phyloP scores from a whole-genome alignment of 2,888 invertebrate genomes.

The Dusona sp. region DNA sequence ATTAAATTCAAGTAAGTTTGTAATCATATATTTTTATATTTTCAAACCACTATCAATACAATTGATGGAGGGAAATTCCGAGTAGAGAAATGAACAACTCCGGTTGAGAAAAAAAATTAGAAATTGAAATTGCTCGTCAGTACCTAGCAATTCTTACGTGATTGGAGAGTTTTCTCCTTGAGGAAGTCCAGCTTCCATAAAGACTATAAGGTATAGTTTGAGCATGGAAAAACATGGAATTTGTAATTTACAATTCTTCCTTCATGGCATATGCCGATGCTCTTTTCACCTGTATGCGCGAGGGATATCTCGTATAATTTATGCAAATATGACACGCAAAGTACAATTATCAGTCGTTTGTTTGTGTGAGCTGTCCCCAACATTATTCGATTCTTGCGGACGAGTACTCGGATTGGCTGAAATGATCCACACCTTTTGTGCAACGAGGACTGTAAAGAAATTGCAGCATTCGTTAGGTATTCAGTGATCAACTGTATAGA shows the following conservation, averaged over 20 bases:
- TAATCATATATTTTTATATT: too few species aligned
- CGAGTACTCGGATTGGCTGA: neutral
- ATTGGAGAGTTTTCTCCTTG: neutral
- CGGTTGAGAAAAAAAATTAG: neutral
- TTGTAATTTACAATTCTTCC: constrained; percentile 8
- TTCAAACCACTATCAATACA: too few species aligned
- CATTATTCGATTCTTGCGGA: neutral
- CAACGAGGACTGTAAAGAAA: neutral
- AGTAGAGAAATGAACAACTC: too few species aligned
- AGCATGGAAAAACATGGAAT: neutral
- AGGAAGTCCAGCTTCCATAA: neutral
- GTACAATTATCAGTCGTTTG: constrained; percentile 4
- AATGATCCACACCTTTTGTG: neutral
- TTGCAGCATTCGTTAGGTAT: neutral
- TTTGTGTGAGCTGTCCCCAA: neutral
- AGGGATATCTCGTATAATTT: constrained; percentile 8
- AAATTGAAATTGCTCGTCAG: neutral
- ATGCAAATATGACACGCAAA: constrained; percentile 1
- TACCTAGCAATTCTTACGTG: neutral
- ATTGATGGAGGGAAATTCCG: too few species aligned
- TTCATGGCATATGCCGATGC: neutral
- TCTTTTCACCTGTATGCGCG: constrained; percentile 1
- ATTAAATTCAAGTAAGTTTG: too few species aligned
- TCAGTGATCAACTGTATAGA: neutral
- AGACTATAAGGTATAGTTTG: neutral